Conservation (phyloP, 2,797 vertebrate species). For the Argyrosomus regius region DNA sequence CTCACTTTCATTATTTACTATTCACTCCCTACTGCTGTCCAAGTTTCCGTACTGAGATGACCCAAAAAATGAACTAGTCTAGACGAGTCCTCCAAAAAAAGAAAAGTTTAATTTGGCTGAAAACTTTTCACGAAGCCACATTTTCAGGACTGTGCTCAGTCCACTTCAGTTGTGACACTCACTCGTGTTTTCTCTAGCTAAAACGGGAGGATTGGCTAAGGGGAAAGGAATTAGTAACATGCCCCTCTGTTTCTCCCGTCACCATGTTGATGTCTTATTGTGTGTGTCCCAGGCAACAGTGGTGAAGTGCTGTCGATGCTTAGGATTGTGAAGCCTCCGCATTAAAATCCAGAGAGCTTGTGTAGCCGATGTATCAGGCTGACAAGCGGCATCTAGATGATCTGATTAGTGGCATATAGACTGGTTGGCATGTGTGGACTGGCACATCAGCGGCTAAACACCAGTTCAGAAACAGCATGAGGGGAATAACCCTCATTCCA, state of each 20-base stretch:
- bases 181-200: conserved; percentile 50
- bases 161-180: conserved; percentile 13
- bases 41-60: not conserved
- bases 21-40: not conserved
- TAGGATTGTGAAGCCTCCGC: conserved; percentile 37
- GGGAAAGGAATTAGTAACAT: conserved; percentile 64
- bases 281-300: conserved; percentile 72
- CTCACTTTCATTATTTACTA: not conserved
- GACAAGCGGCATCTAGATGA: conserved; percentile 51
- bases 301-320: conserved; percentile 52
- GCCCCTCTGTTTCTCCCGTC: conserved; percentile 40
- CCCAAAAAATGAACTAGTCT: not conserved
- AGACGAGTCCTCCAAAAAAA: not conserved
- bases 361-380: conserved; percentile 49
- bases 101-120: not conserved
- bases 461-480: conserved; percentile 7
- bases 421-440: conserved; percentile 25
- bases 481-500: not conserved
- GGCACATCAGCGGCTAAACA: conserved; percentile 24
- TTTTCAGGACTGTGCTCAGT: not conserved
- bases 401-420: conserved; percentile 60
- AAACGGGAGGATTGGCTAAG: conserved; percentile 46
- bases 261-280: conserved; percentile 70
- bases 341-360: conserved; percentile 44
- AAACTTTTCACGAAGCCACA: not conserved